These are phyloP conservation scores for Phthorimaea operculella DNA, from an alignment of 1,140 invertebrate species.

Conservation along the genomic window DNA sequence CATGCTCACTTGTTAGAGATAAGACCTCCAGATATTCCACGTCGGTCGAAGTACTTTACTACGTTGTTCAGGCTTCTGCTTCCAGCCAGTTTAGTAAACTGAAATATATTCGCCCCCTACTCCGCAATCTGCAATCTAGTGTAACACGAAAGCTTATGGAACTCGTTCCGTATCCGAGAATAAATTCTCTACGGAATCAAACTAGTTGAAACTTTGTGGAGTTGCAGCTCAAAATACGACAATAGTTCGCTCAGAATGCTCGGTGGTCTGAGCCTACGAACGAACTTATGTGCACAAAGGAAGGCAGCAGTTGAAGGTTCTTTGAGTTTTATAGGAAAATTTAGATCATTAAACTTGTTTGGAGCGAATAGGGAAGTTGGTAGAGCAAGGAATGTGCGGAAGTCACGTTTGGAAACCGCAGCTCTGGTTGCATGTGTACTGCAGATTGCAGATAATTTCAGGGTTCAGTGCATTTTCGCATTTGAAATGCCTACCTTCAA, in stretches of 20 bases:
- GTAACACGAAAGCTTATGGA: too few species aligned
- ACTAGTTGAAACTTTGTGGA: neutral
- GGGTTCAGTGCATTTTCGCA: too few species aligned
- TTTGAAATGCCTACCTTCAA: too few species aligned
- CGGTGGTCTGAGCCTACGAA: neutral
- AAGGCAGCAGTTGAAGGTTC: neutral
- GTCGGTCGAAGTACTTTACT: too few species aligned
- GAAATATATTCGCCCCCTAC: too few species aligned
- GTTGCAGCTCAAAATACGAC: neutral
- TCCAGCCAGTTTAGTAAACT: too few species aligned
- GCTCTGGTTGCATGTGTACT: neutral
- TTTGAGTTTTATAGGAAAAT: neutral
- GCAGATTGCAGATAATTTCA: too few species aligned
- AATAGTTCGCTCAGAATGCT: neutral
- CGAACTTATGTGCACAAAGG: neutral
- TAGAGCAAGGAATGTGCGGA: neutral
- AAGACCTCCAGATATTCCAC: too few species aligned
- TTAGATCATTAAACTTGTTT: conserved; percentile 1
- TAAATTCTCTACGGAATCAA: neutral
- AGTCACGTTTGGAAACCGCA: neutral
- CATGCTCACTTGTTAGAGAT: too few species aligned
- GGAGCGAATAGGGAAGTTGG: neutral
- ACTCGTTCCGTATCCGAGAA: neutral
- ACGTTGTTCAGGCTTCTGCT: too few species aligned
- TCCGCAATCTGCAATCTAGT: too few species aligned